These are phyloP conservation scores for Drosophila busckii DNA, from an alignment of 1,140 invertebrate genomes.

Conservation along the genomic window DNA sequence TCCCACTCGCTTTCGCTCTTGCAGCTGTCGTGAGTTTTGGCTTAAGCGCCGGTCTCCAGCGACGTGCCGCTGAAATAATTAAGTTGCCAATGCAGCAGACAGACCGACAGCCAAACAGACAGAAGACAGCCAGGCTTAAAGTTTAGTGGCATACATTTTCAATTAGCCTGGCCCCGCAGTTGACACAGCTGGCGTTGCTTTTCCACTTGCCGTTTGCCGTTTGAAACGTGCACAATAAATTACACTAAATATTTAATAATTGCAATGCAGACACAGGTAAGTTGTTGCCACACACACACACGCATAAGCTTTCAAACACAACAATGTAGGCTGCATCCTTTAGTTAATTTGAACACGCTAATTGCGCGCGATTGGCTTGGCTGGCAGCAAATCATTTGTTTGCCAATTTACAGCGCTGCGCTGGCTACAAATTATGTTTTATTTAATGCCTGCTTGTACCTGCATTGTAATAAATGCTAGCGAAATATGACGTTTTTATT, in stretches of 20 bases:
- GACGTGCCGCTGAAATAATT: conserved; percentile 71
- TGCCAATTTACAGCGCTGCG: too few relatives aligned
- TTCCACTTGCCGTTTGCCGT: background rate
- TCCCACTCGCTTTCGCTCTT: conserved; percentile 22
- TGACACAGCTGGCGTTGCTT: conserved; percentile 35
- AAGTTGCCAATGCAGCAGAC: conserved; percentile 50
- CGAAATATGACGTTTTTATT: too few relatives aligned
- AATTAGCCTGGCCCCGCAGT: conserved; percentile 43
- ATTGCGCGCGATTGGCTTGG: too few relatives aligned
- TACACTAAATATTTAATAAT: background rate
- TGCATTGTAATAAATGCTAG: too few relatives aligned
- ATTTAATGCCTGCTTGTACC: too few relatives aligned
- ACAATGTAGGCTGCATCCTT: conserved; percentile 22
- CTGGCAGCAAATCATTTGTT: too few relatives aligned
- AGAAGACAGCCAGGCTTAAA: conserved; percentile 26
- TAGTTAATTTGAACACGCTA: conserved; percentile 27
- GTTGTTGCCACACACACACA: background rate
- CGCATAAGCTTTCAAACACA: conserved; percentile 3
- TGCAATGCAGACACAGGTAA: background rate
- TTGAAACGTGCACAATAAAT: too few relatives aligned
- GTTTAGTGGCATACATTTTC: conserved; percentile 60
- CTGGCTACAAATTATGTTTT: too few relatives aligned
- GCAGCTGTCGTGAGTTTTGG: conserved; percentile 62
- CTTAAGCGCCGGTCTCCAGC: conserved; percentile 48
- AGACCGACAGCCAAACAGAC: background rate